phyloP scores from a whole-genome alignment of 2,888 invertebrate genomes.

The Drosophila melanosoma region DNA sequence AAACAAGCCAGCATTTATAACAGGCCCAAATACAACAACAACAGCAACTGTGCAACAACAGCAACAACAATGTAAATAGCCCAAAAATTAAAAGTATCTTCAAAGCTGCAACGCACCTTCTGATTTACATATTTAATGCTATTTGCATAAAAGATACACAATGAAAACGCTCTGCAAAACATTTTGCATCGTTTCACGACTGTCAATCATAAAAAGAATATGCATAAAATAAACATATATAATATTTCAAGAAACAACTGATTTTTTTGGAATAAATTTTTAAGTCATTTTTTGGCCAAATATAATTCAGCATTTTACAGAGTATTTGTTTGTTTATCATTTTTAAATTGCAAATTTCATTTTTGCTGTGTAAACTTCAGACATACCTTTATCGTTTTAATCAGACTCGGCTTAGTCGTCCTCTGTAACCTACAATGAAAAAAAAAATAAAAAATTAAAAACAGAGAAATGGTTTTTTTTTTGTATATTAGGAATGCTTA shows the following conservation, averaged over 20 bases:
- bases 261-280: background rate
- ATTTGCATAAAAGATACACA: conserved; percentile 64
- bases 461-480: conserved; percentile 48
- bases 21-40: conserved; percentile 33
- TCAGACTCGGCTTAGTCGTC: conserved; percentile 48
- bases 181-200: background rate
- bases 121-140: conserved; percentile 74
- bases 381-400: conserved; percentile 75
- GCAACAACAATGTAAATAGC: conserved; percentile 12
- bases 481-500: conserved; percentile 64
- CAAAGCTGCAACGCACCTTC: conserved; percentile 48
- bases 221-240: background rate
- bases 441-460: conserved; percentile 47
- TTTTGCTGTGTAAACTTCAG: background rate
- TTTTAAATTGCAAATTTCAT: background rate
- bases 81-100: conserved; percentile 65
- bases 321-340: conserved; percentile 16
- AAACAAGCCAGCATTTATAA: conserved; percentile 34
- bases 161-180: conserved; percentile 5
- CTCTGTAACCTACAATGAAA: conserved; percentile 24
- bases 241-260: background rate
- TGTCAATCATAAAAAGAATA: background rate
- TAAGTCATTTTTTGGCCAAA: no score
- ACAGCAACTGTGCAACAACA: background rate
- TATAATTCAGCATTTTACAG: background rate